A percentile compares a stretch with the other conserved stretches of the same genome.
phyloP scores from a whole-genome alignment of 2,888 invertebrate species.

The Erynnis tages region DNA sequence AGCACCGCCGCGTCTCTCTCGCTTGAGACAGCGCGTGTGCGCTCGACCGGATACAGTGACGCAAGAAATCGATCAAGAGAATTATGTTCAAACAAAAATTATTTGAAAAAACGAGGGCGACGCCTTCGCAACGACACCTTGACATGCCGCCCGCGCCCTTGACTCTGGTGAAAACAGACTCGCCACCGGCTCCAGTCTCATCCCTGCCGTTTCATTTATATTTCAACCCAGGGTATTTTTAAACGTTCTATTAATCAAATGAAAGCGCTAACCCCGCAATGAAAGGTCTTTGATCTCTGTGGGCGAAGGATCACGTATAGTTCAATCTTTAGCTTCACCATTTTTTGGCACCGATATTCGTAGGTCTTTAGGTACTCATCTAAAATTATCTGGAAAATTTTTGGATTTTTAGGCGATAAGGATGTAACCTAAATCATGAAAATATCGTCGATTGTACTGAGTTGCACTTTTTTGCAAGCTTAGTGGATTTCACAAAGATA shows the following conservation, averaged over 20 bases:
- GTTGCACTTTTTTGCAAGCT: no score
- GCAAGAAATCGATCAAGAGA: constrained; percentile 66
- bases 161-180: constrained; percentile 69
- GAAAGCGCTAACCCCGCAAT: no score
- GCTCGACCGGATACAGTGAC: constrained; percentile 64
- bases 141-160: constrained; percentile 65
- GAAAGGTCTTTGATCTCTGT: no score
- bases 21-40: constrained; percentile 46
- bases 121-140: constrained; percentile 71
- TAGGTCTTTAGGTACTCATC: no score
- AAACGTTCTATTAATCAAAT: background rate
- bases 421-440: no score
- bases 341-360: no score
- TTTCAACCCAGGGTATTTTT: background rate
- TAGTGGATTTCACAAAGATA: no score
- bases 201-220: background rate
- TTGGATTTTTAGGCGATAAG: no score
- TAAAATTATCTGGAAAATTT: no score
- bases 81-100: constrained; percentile 62
- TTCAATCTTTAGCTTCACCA: no score
- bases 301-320: no score
- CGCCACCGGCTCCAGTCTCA: constrained; percentile 12
- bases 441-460: no score
- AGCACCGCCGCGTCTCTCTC: background rate
- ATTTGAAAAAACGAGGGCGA: constrained; percentile 65